A percentile compares a stretch with the other conserved stretches of the same genome.
Evolutionary conservation across 2,797 vertebrate species (phyloP).

Genomic region (Anguilla obscura): DNA sequence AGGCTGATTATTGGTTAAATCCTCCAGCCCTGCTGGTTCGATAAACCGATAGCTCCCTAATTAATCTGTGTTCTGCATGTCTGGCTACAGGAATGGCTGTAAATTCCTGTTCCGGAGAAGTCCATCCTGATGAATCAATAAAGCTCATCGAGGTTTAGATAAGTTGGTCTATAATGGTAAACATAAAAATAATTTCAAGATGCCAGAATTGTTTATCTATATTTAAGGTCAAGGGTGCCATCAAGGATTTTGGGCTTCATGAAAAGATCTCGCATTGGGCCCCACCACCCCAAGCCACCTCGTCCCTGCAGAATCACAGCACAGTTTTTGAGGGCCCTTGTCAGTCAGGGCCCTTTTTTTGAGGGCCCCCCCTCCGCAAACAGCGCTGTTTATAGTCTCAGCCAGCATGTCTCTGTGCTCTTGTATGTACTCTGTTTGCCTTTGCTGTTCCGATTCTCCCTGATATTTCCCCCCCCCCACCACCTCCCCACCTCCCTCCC

Average conservation of each 20-base stretch:
- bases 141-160: not conserved
- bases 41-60: slow-evolving; percentile 1
- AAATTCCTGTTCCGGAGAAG: slow-evolving; percentile 27
- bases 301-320: not conserved
- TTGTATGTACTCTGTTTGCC: not conserved
- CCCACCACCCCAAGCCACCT: not conserved
- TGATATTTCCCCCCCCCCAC: not conserved
- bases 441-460: not conserved
- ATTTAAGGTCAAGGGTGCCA: not conserved
- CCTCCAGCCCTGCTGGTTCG: not conserved
- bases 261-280: not conserved
- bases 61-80: slow-evolving; percentile 25
- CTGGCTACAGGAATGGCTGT: not conserved
- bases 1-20: not conserved
- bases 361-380: no score
- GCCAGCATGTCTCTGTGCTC: not conserved
- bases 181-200: no score
- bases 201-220: not conserved
- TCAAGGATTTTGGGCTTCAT: no score
- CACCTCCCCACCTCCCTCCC: not conserved
- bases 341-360: no score
- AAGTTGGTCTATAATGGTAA: slow-evolving; percentile 5
- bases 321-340: not conserved
- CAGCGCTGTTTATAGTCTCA: not conserved
- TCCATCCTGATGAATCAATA: not conserved